phyloP scores from a whole-genome alignment of 1,140 invertebrate species.

The Drosophila malerkotliana region DNA sequence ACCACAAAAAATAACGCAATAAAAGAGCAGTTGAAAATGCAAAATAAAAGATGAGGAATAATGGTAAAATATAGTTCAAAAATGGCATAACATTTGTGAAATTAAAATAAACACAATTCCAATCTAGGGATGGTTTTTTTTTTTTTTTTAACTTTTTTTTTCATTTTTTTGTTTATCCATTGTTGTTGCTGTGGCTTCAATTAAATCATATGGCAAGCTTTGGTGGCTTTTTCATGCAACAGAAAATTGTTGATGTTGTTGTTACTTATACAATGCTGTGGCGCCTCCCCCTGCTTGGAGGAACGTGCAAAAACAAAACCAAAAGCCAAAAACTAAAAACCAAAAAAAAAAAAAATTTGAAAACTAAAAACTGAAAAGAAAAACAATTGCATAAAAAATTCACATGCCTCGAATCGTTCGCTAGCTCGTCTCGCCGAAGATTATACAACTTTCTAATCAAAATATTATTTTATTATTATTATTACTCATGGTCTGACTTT shows the following conservation, averaged over 20 bases:
- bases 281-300: constrained; percentile 8
- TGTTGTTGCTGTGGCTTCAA: constrained; percentile 55
- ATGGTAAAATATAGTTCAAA: constrained; percentile 53
- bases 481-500: constrained; percentile 29
- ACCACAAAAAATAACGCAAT: constrained; percentile 45
- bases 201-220: constrained; percentile 68
- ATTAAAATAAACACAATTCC: constrained; percentile 72
- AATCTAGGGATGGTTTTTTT: constrained; percentile 24
- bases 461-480: constrained; percentile 76
- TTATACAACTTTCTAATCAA: constrained; percentile 82
- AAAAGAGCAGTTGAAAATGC: constrained; percentile 47
- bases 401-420: constrained; percentile 63
- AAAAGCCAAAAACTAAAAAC: constrained; percentile 39
- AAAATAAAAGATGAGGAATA: constrained; percentile 38
- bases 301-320: constrained; percentile 57
- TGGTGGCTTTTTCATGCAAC: constrained; percentile 52
- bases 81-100: constrained; percentile 71
- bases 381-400: constrained; percentile 82
- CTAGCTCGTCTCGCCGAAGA: constrained; percentile 43
- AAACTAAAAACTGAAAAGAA: constrained; percentile 56
- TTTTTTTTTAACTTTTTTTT: neutral
- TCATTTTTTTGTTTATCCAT: neutral
- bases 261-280: constrained; percentile 73
- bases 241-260: constrained; percentile 54
- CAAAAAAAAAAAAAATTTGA: constrained; percentile 1